These are phyloP conservation scores for Carabus problematicus DNA, from an alignment of 2,888 invertebrate species.

Conservation along the genomic window DNA sequence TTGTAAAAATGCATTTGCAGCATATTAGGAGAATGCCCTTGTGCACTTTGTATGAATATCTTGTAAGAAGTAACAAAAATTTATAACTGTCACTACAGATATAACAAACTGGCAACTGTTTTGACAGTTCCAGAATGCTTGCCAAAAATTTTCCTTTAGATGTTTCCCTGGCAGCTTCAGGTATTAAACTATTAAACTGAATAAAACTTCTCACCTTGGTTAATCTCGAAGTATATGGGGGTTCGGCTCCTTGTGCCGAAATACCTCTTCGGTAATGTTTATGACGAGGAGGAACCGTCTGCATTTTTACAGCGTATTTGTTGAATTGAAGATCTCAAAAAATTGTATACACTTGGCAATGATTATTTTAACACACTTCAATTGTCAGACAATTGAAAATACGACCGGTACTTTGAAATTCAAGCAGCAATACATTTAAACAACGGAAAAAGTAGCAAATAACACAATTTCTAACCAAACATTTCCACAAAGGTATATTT, in stretches of 20 bases:
- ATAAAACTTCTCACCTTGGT: constrained; percentile 25
- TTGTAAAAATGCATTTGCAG: too few relatives aligned
- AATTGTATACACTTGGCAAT: constrained; percentile 11
- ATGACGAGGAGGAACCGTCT: constrained; percentile 45
- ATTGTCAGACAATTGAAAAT: neutral
- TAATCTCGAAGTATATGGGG: constrained; percentile 30
- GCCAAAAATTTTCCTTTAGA: constrained; percentile 17
- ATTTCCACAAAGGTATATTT: constrained; percentile 13
- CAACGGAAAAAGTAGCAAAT: constrained; percentile 13
- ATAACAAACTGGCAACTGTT: constrained; percentile 21
- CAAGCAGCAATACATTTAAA: constrained; percentile 6
- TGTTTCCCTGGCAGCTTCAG: neutral
- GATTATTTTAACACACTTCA: constrained; percentile 13
- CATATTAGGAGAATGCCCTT: too few relatives aligned
- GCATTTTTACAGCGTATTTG: constrained; percentile 33
- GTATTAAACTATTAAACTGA: constrained; percentile 3
- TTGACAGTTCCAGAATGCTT: constrained; percentile 16
- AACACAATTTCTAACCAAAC: constrained; percentile 35
- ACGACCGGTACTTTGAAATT: constrained; percentile 9
- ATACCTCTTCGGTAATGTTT: constrained; percentile 40
- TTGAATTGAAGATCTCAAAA: neutral
- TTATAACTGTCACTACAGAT: constrained; percentile 4
- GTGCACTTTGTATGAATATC: too few relatives aligned
- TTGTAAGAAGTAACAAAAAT: neutral
- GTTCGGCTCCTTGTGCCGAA: constrained; percentile 36